A percentile compares a stretch with the other conserved stretches of the same genome.
Conservation (phyloP, 2,888 invertebrate species). For the Lepidochrysops patricia region DNA sequence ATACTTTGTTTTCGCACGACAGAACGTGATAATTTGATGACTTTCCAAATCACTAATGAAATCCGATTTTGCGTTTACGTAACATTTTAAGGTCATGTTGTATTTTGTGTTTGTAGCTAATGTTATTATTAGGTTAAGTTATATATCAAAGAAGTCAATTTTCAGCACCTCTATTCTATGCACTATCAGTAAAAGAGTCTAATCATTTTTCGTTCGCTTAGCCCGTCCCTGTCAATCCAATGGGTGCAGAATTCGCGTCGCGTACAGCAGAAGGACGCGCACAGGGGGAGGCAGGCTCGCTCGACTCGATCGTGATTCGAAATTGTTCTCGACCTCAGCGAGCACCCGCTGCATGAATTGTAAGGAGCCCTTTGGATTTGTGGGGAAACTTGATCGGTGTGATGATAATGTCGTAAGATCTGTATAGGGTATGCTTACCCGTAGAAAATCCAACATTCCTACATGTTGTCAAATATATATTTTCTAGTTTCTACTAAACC, state of each 20-base stretch:
- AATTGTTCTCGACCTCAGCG: conserved; percentile 29
- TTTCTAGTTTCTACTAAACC: too few species aligned
- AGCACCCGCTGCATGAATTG: conserved; percentile 16
- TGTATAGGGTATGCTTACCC: too few species aligned
- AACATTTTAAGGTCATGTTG: not conserved
- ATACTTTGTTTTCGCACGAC: not conserved
- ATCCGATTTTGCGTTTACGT: not conserved
- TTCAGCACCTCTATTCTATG: too few species aligned
- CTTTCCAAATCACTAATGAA: not conserved
- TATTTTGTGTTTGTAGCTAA: too few species aligned
- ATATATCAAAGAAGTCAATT: too few species aligned
- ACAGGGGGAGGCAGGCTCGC: conserved; percentile 58
- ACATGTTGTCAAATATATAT: too few species aligned
- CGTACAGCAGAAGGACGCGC: conserved; percentile 55
- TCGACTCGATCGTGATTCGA: conserved; percentile 53
- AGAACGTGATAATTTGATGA: not conserved
- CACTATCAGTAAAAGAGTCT: not conserved
- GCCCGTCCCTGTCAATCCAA: conserved; percentile 36
- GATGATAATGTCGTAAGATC: conserved; percentile 24
- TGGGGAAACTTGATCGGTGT: conserved; percentile 27
- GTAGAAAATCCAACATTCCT: too few species aligned
- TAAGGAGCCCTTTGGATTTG: not conserved
- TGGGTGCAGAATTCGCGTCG: conserved; percentile 39
- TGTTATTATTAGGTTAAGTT: too few species aligned
- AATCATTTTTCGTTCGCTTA: conserved; percentile 17